Evolutionary conservation across 2,888 invertebrate species (phyloP).

Genomic region (Standfussiana lucernea): DNA sequence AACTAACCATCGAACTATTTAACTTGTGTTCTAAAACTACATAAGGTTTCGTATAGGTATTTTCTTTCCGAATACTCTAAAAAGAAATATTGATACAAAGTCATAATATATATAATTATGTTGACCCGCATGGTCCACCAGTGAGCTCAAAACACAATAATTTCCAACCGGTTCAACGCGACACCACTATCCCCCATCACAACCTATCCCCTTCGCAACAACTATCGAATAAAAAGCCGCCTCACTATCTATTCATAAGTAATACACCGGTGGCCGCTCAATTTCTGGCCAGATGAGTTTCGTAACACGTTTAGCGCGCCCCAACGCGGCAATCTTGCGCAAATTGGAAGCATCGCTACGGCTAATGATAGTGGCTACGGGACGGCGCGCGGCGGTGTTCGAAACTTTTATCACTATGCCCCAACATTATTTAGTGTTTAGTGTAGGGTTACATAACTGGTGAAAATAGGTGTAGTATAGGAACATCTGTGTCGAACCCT

Average conservation of each 20-base stretch:
- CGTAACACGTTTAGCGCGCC: slow-evolving; percentile 71
- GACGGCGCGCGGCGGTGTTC: slow-evolving; percentile 44
- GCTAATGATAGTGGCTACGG: slow-evolving; percentile 52
- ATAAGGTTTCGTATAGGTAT: background rate
- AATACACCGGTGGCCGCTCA: slow-evolving; percentile 60
- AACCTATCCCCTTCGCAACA: background rate
- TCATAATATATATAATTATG: too few species aligned
- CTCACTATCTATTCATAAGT: background rate
- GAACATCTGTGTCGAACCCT: background rate
- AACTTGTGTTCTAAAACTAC: background rate
- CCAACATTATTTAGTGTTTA: slow-evolving; percentile 13
- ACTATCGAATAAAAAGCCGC: slow-evolving; percentile 50
- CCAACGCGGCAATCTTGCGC: slow-evolving; percentile 68
- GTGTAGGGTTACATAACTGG: slow-evolving; percentile 1
- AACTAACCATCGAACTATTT: background rate
- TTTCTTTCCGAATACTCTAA: background rate
- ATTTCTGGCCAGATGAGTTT: slow-evolving; percentile 75
- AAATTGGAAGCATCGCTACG: slow-evolving; percentile 65
- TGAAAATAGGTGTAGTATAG: background rate
- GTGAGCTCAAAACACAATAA: background rate
- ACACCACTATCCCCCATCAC: background rate
- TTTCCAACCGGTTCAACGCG: background rate
- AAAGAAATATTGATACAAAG: background rate
- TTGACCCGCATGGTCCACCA: background rate
- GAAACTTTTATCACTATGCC: slow-evolving; percentile 42